phyloP scores from a whole-genome alignment of 1,140 invertebrate genomes.

The Adelges cooleyi region DNA sequence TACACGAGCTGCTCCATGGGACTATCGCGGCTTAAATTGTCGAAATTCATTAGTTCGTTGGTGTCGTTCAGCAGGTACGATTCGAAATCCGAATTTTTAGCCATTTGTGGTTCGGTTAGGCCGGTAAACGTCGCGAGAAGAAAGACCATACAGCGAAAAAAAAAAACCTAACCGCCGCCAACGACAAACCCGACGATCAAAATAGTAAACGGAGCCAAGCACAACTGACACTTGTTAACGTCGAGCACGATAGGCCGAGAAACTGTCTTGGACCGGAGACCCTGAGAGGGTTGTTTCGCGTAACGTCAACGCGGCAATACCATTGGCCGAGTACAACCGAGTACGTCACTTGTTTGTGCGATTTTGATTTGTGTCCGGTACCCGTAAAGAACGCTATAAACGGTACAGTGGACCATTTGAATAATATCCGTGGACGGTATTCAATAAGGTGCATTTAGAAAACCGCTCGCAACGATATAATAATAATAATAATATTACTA shows the following conservation, averaged over 20 bases:
- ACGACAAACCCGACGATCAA: no score
- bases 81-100: conserved; percentile 10
- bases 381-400: background rate
- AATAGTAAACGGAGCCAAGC: no score
- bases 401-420: background rate
- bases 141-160: background rate
- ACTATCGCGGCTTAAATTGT: background rate
- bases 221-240: conserved; percentile 12
- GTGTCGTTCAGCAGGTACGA: background rate
- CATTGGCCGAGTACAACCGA: background rate
- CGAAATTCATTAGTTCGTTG: background rate
- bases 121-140: background rate
- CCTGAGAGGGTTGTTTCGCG: conserved; percentile 13
- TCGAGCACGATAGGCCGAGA: background rate
- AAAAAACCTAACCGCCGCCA: background rate
- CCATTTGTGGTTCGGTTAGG: background rate
- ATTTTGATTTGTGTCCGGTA: background rate
- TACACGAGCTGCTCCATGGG: background rate
- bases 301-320: background rate
- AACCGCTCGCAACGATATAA: background rate
- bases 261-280: background rate
- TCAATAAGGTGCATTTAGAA: conserved; percentile 8
- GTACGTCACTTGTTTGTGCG: conserved; percentile 15
- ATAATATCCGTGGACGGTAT: background rate
- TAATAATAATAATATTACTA: background rate